Conservation (phyloP, 2,797 vertebrate genomes). For the Coregonus ussuriensis region DNA sequence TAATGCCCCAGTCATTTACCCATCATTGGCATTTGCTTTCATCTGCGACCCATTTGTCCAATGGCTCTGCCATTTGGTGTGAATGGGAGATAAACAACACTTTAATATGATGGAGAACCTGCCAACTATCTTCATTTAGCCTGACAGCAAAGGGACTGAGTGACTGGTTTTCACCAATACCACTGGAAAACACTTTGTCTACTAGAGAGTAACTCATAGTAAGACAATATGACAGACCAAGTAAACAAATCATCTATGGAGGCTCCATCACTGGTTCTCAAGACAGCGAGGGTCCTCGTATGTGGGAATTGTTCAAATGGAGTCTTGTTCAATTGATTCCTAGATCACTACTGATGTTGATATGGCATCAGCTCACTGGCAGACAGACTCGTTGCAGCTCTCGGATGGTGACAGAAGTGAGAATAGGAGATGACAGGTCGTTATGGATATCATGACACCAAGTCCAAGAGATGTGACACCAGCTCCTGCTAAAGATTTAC, state of each 20-base stretch:
- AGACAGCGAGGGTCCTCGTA: background rate
- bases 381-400: background rate
- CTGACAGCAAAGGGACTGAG: constrained; percentile 36
- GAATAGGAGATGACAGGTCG: background rate
- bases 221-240: background rate
- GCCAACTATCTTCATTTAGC: constrained; percentile 4
- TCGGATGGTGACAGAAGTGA: background rate
- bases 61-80: constrained; percentile 21
- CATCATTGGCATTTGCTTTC: constrained; percentile 34
- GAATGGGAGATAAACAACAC: constrained; percentile 21
- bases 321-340: background rate
- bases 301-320: background rate
- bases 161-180: constrained; percentile 2
- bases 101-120: constrained; percentile 11
- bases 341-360: background rate
- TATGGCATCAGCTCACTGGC: background rate
- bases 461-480: background rate
- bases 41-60: constrained; percentile 26
- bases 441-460: background rate
- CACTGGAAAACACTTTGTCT: background rate
- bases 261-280: background rate
- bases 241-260: background rate
- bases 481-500: background rate
- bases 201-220: background rate
- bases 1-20: constrained; percentile 34